Base-by-base conservation (phyloP, 2,113 vertebrate genomes). In the Todiramphus saurophagus region DNA sequence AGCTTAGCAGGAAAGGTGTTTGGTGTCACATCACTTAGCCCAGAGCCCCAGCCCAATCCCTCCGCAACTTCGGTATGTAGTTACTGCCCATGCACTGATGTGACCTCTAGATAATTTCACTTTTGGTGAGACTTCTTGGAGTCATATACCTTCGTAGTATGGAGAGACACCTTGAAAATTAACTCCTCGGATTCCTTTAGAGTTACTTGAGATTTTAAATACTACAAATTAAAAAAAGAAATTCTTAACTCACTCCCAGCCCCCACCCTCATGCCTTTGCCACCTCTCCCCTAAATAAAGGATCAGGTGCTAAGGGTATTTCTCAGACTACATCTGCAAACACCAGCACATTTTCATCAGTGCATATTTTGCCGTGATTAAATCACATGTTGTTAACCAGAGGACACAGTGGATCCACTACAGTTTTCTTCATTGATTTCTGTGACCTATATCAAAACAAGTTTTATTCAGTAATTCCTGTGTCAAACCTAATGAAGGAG, bases 51-150 rank as follows among this genome's bases (percentile, higher is more conserved):
- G 46, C 43, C 43, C 15, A 16, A 44, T 44, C 43, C 43, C 43
- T 60, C 44, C n/a, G 18, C 31, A 58, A 11, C 1, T 24, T 9
- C 1, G 1, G 1, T 5, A 2, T 15, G 28, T 39, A 31, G 13
- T 39, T 58, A 39, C 15, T 31, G 24, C 15, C 41, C 51, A 6
- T 2, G 11, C 24, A 51, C 16, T 25, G 23, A 30, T 43, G 24
- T 11, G 27, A 35, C 67, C 30, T 79, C 51, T 31, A 35, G 8
- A 41, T 8, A 56, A 28, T 12, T 46, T 21, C 24, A 19, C 11
- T 27, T 92, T 20, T 16, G 39, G 17, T 33, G 28, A 72, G 27
- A 44, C 1, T 73, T 77, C 51, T 70, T 2, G 3, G 39, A 83
- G 10, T 7, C 17, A n/a, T 27, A 30, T 2, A 14, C 3, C 5